A percentile compares a stretch with the other conserved stretches of the same genome.
phyloP scores from a whole-genome alignment of 2,797 vertebrate genomes.

The Hyperoplus immaculatus region DNA sequence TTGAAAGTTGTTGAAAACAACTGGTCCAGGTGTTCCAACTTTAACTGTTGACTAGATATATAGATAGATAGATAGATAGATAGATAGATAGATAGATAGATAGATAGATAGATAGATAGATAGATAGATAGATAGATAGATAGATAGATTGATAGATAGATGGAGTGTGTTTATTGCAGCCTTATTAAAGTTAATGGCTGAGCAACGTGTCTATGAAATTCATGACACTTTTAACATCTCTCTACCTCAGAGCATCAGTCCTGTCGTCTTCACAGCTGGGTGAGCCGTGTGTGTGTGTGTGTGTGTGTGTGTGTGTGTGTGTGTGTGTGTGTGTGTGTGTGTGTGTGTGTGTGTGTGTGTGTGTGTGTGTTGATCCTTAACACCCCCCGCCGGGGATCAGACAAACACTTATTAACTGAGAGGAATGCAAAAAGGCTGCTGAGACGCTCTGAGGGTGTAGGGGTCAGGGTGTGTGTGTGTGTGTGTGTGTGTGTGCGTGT shows the following conservation, averaged over 20 bases:
- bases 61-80: too few species aligned
- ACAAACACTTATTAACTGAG: slow-evolving; percentile 87
- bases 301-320: slow-evolving; percentile 52
- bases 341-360: slow-evolving; percentile 60
- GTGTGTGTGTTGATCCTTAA: slow-evolving; percentile 53
- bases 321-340: slow-evolving; percentile 59
- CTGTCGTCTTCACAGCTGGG: slow-evolving; percentile 60
- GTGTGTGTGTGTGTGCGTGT: slow-evolving; percentile 3
- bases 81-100: too few species aligned
- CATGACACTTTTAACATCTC: slow-evolving; percentile 34
- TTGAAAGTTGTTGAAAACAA: too few species aligned
- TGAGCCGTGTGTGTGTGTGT: slow-evolving; percentile 32
- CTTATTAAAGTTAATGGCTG: slow-evolving; percentile 49
- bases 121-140: too few species aligned
- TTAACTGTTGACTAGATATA: too few species aligned
- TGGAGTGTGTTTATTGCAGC: neutral
- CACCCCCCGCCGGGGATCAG: slow-evolving; percentile 73
- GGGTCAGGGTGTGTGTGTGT: neutral
- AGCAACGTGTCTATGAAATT: slow-evolving; percentile 56
- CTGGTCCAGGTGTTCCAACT: too few species aligned
- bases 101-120: too few species aligned
- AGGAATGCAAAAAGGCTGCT: slow-evolving; percentile 84
- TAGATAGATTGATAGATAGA: too few species aligned
- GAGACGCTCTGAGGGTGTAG: slow-evolving; percentile 27
- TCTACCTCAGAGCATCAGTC: slow-evolving; percentile 34